Conservation (phyloP, 2,888 invertebrate genomes). For the Lasius platythorax region DNA sequence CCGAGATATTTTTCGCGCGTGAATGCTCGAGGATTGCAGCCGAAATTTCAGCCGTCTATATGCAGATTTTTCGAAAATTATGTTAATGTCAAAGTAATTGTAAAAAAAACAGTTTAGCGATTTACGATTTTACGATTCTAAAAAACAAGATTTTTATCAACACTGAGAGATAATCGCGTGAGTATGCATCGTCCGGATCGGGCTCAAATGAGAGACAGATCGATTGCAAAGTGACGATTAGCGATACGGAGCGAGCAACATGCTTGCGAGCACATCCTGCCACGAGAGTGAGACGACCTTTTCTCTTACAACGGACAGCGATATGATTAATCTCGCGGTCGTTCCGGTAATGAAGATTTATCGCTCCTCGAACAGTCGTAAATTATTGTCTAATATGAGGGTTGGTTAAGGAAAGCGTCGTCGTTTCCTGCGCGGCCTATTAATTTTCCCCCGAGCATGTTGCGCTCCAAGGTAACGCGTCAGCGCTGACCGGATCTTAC, state of each 20-base stretch:
- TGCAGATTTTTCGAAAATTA: background rate
- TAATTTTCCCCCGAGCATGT: conserved; percentile 49
- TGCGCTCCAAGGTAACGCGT: conserved; percentile 42
- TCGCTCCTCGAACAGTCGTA: conserved; percentile 41
- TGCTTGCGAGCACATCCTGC: background rate
- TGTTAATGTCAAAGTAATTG: background rate
- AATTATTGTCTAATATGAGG: conserved; percentile 43
- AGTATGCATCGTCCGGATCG: background rate
- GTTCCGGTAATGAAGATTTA: conserved; percentile 52
- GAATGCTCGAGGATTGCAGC: background rate
- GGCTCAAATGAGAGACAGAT: background rate
- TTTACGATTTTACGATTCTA: background rate
- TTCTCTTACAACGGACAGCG: conserved; percentile 22
- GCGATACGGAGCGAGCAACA: background rate
- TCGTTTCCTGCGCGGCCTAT: conserved; percentile 45
- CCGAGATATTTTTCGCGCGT: background rate
- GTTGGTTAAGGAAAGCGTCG: conserved; percentile 42
- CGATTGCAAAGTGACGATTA: conserved; percentile 25
- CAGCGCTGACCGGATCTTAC: conserved; percentile 53
- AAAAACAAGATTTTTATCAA: background rate
- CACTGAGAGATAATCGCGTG: background rate
- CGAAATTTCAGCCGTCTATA: background rate
- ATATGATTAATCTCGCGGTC: conserved; percentile 53
- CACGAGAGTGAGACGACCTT: background rate
- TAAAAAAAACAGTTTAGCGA: background rate